A percentile compares a stretch with the other conserved stretches of the same genome.
phyloP scores from a whole-genome alignment of 1,140 invertebrate species.

The Delia radicum region DNA sequence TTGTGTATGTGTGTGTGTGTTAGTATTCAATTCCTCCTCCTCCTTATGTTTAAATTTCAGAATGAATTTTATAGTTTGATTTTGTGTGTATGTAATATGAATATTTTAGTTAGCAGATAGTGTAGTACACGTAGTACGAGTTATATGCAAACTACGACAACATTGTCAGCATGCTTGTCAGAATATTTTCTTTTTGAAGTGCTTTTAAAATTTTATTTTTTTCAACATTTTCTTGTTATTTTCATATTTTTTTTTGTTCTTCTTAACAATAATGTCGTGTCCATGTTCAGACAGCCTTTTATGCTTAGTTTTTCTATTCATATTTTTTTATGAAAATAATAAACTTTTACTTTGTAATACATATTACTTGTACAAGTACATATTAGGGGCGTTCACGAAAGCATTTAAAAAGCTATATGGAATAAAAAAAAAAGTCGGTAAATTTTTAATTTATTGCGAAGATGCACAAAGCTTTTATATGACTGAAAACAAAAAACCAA shows the following conservation, averaged over 20 bases:
- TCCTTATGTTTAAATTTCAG: too few species aligned
- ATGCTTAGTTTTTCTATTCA: neutral
- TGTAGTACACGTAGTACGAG: neutral
- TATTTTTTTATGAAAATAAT: neutral
- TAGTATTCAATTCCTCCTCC: too few species aligned
- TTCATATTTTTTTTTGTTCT: neutral
- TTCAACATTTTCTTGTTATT: neutral
- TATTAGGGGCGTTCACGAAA: too few species aligned
- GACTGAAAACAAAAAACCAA: too few species aligned
- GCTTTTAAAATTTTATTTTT: constrained; percentile 7
- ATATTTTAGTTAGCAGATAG: neutral
- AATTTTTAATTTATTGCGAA: too few species aligned
- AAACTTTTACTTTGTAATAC: neutral
- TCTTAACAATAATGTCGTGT: constrained; percentile 2
- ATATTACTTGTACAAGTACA: neutral
- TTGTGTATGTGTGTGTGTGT: neutral
- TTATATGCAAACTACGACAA: constrained; percentile 14
- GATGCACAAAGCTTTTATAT: too few species aligned
- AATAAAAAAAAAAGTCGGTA: too few species aligned
- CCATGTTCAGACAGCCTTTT: constrained; percentile 10
- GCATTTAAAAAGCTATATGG: too few species aligned
- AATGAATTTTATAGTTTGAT: too few species aligned
- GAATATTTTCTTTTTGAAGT: constrained; percentile 18
- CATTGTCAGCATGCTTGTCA: constrained; percentile 13
- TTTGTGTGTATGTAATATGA: too few species aligned